These are phyloP conservation scores for Tragelaphus scriptus DNA, from an alignment of 2,113 vertebrate genomes.

Conservation along the genomic window DNA sequence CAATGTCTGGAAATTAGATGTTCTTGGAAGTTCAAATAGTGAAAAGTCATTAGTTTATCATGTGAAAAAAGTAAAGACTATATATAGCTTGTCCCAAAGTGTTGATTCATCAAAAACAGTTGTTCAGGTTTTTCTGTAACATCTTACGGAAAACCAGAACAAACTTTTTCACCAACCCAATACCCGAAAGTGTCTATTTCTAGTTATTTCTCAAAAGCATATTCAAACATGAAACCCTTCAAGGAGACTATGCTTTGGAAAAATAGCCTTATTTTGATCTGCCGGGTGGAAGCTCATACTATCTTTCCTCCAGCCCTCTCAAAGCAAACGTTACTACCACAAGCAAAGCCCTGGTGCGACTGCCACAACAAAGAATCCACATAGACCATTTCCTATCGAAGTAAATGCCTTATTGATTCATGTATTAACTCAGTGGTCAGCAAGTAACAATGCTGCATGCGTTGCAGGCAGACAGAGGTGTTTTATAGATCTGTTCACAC, in stretches of 20 bases:
- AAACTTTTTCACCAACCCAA: neutral
- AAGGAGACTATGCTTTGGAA: neutral
- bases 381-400: neutral
- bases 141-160: rapidly evolving
- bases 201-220: neutral
- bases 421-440: neutral
- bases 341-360: neutral
- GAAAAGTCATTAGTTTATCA: neutral
- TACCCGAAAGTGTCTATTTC: neutral
- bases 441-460: rapidly evolving
- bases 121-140: neutral
- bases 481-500: neutral
- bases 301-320: neutral
- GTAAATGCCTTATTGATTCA: neutral
- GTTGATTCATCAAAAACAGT: neutral
- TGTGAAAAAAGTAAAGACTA: neutral
- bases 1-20: neutral
- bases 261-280: neutral
- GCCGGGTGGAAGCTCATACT: neutral
- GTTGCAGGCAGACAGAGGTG: too few relatives aligned
- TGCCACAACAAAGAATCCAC: neutral
- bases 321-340: neutral
- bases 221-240: neutral
- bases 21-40: neutral
- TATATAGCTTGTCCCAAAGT: neutral